These are phyloP conservation scores for Strix uralensis DNA, from an alignment of 2,113 vertebrate species.

Conservation along the genomic window DNA sequence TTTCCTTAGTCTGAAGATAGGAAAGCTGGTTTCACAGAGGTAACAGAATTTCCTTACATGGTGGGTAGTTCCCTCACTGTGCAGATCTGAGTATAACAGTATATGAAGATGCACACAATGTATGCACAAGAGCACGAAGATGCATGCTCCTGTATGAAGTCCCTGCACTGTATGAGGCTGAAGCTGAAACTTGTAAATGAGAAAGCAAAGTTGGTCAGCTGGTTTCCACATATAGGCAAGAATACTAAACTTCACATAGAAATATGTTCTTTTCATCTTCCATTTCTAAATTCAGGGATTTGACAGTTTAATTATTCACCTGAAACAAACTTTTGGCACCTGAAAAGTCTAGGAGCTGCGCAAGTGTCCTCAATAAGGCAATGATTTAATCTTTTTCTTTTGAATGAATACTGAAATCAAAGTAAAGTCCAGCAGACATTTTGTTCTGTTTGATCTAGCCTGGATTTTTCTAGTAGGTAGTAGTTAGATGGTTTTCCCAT, in stretches of 20 bases:
- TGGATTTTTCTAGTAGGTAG: background rate
- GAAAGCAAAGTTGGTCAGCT: background rate
- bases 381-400: background rate
- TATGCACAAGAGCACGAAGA: rapidly evolving
- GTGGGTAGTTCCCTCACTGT: background rate
- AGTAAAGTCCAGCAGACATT: background rate
- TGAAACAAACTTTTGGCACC: background rate
- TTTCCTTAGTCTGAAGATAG: background rate
- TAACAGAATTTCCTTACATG: background rate
- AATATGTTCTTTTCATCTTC: background rate
- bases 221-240: background rate
- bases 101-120: background rate
- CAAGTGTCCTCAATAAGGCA: background rate
- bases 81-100: background rate
- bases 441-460: slow-evolving; percentile 8
- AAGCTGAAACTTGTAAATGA: background rate
- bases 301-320: background rate
- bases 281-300: background rate
- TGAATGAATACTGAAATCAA: background rate
- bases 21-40: background rate
- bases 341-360: background rate
- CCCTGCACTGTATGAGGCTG: background rate
- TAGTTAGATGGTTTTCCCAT: background rate
- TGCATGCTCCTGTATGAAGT: background rate
- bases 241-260: background rate